Conservation (phyloP, 2,797 vertebrate genomes). For the Antrozous pallidus region DNA sequence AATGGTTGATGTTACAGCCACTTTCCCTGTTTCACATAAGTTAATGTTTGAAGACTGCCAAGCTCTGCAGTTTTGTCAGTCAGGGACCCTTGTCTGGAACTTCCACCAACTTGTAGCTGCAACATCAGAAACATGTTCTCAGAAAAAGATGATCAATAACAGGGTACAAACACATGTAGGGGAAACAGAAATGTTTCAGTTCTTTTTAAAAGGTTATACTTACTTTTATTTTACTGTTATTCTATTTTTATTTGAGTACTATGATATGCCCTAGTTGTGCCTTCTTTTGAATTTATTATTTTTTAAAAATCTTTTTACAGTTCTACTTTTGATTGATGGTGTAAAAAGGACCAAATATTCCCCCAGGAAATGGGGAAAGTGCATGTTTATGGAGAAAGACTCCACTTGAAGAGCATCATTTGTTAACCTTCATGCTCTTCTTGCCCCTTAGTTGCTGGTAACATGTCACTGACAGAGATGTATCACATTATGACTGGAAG, state of each 20-base stretch:
- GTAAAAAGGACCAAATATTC: not conserved
- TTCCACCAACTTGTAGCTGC: not conserved
- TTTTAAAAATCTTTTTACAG: not conserved
- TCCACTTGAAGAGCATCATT: not conserved
- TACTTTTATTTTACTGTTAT: not conserved
- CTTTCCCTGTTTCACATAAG: not conserved
- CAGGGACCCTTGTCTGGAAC: not conserved
- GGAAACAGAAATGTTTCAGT: not conserved
- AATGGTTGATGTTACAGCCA: not conserved
- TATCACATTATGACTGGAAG: not conserved
- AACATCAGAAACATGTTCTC: not conserved
- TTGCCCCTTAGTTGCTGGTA: not conserved
- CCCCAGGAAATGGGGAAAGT: not conserved
- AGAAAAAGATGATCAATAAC: not conserved
- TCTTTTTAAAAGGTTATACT: not conserved
- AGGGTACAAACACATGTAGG: not conserved
- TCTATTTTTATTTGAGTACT: not conserved
- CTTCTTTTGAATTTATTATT: not conserved
- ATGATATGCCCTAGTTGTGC: not conserved
- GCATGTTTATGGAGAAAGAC: not conserved
- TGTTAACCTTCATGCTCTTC: not conserved
- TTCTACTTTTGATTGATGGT: not conserved
- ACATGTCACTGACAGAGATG: not conserved
- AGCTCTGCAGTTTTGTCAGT: not conserved
- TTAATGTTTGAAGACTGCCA: not conserved